phyloP scores from a whole-genome alignment of 2,797 vertebrate genomes.

The Danio albolineatus region DNA sequence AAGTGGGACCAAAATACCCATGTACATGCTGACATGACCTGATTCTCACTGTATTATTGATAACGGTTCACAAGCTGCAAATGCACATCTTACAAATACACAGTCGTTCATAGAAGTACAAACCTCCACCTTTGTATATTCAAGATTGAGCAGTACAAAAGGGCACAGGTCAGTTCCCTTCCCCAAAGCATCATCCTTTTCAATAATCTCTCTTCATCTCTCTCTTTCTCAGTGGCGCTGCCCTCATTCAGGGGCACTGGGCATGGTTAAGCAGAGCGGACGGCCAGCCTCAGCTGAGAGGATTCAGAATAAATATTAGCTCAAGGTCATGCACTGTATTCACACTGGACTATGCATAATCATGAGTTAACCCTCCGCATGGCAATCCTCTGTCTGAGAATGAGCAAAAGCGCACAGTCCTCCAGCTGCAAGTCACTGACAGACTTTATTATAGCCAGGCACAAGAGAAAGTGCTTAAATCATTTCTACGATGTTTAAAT shows the following conservation, averaged over 20 bases:
- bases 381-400: constrained; percentile 9
- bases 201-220: constrained; percentile 3
- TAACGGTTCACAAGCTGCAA: not conserved
- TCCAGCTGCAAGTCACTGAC: constrained; percentile 30
- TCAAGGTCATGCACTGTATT: constrained; percentile 74
- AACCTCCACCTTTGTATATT: constrained; percentile 21
- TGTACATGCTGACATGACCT: no score
- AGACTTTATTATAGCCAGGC: constrained; percentile 12
- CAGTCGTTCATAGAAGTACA: not conserved
- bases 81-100: constrained; percentile 11
- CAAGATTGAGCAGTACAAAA: constrained; percentile 8
- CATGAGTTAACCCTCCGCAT: constrained; percentile 62
- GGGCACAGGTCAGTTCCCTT: not conserved
- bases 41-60: constrained; percentile 2
- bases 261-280: constrained; percentile 60
- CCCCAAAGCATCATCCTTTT: not conserved
- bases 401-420: constrained; percentile 50
- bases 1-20: no score
- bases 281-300: constrained; percentile 56
- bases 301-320: constrained; percentile 73
- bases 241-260: constrained; percentile 64
- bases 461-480: constrained; percentile 8
- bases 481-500: constrained; percentile 7
- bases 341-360: constrained; percentile 70
- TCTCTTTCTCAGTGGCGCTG: constrained; percentile 42